Percentiles rank a stretch among this genome's conserved stretches.
Conservation (phyloP, 2,888 invertebrate genomes). For the Rhamnusium bicolor region DNA sequence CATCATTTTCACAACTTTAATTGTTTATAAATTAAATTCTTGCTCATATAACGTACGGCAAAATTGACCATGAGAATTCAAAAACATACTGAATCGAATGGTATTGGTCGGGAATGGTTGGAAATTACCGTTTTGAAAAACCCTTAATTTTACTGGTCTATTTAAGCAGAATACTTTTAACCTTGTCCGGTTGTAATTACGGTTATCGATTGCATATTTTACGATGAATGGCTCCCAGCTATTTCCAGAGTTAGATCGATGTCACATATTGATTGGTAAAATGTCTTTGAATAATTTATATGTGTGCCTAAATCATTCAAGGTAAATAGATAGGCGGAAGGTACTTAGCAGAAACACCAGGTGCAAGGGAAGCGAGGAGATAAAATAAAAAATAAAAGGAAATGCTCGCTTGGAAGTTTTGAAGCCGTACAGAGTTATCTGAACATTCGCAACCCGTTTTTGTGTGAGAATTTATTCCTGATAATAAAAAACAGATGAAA, state of each 20-base stretch:
- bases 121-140: too few relatives aligned
- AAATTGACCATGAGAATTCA: too few relatives aligned
- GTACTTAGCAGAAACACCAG: slow-evolving; percentile 14
- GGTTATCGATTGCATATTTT: background rate
- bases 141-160: too few relatives aligned
- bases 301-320: slow-evolving; percentile 21
- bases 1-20: too few relatives aligned
- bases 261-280: slow-evolving; percentile 6
- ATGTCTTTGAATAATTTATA: slow-evolving; percentile 21
- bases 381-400: slow-evolving; percentile 16
- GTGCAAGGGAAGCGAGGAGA: slow-evolving; percentile 6
- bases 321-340: slow-evolving; percentile 14
- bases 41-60: too few relatives aligned
- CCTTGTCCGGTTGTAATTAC: background rate
- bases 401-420: background rate
- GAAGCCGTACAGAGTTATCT: background rate
- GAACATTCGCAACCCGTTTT: background rate
- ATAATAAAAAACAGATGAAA: background rate
- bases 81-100: too few relatives aligned
- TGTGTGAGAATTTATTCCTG: background rate
- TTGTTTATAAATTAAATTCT: too few relatives aligned
- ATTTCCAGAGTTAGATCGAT: background rate
- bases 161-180: background rate
- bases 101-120: too few relatives aligned
- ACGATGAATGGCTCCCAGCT: background rate